Conservation (phyloP, 1,140 invertebrate species). For the Pseudobourletiella spinata region DNA sequence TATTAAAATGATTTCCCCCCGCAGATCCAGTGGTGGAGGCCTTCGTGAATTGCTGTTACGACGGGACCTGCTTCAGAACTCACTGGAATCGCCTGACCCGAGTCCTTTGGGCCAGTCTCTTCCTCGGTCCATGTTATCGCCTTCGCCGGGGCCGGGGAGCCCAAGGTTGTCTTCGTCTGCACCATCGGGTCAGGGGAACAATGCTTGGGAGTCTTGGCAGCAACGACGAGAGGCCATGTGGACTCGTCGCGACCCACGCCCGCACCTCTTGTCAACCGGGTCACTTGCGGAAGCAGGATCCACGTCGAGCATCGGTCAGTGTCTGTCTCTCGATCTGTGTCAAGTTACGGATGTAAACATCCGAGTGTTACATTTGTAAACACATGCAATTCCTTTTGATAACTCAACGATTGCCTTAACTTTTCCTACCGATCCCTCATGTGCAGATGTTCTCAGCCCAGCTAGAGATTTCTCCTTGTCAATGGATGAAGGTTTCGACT, state of each 20-base stretch:
- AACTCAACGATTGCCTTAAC: no score
- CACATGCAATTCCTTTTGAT: not conserved
- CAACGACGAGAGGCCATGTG: conserved; percentile 62
- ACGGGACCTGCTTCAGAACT: conserved; percentile 34
- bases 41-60: conserved; percentile 31
- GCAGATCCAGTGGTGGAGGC: conserved; percentile 29
- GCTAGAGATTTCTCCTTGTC: conserved; percentile 65
- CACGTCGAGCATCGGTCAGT: conserved; percentile 71
- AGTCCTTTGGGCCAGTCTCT: conserved; percentile 41
- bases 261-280: conserved; percentile 75
- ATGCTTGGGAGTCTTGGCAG: conserved; percentile 35
- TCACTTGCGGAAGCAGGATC: conserved; percentile 74
- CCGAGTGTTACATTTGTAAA: not conserved
- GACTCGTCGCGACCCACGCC: conserved; percentile 70
- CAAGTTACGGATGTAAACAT: no score
- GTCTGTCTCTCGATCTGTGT: no score
- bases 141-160: conserved; percentile 37
- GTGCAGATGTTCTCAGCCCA: conserved; percentile 65
- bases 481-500: conserved; percentile 64
- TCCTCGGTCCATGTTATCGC: conserved; percentile 36
- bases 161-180: conserved; percentile 64
- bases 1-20: no score
- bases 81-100: conserved; percentile 37
- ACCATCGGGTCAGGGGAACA: conserved; percentile 60
- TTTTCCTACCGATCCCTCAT: no score